Base-by-base conservation (phyloP, 2,113 vertebrate genomes). In the human region DNA sequence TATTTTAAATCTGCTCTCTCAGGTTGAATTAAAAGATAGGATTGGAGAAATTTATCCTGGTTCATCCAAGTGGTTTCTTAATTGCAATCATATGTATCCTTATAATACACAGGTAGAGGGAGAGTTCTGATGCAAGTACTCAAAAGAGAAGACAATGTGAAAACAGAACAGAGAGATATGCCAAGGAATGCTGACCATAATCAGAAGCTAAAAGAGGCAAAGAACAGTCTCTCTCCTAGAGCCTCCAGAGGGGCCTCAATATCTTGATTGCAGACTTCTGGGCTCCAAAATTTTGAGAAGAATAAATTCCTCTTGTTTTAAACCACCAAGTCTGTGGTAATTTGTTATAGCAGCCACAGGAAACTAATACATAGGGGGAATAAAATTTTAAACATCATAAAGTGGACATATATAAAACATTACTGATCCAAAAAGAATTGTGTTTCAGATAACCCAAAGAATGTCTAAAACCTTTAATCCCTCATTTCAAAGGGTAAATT, bases 401-500 rank as follows among this genome's bases (percentile, higher is more conserved):
- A 68, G 25, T 64, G 10, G 50, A 73, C 16, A 93, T 38, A 90
- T 7, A 55, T 75, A 87, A 95, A 85, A 50, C 38, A 12, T 66
- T 92, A 91, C 17, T 82, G 64, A 89, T 55, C 8, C 6, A 52
- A 78, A 94, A 92, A 96, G 55, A 92, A 85, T 12, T 73, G 13
- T 72, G 45, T 45, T 93, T 95, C 68, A 97, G 66, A 52, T 86
- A n/a, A 91, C 18, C 25, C n/a, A 96, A 94, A 89, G 75, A 90
- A 90, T 40, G 59, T 35, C 90, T 75, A 95, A 95, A 92, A 90
- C 22, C 43, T 89, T 90, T 79, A 81, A 87, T 91, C 23, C 76
- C 16, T 96, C 45, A 90, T 61, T 83, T 82, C 55, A 90, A 96
- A 89, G 18, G 57, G 59, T 93, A 98, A 95, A 93, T 6, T 68